These are phyloP conservation scores for Selene dorsalis DNA, from an alignment of 2,797 vertebrate genomes.

Conservation along the genomic window DNA sequence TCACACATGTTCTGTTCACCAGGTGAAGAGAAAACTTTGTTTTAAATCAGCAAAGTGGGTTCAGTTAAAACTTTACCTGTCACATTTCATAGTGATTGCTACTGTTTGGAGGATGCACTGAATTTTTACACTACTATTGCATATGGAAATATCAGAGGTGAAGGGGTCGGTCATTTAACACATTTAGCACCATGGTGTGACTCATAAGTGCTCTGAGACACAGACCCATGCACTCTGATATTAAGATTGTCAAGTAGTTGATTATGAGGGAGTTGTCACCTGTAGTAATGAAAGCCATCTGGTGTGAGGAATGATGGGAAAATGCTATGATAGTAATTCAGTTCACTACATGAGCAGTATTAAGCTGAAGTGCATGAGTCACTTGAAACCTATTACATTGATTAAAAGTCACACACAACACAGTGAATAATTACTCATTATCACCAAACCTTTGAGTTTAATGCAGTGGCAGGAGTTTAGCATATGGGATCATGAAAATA, in stretches of 20 bases:
- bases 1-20: neutral
- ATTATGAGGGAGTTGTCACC: slow-evolving; percentile 33
- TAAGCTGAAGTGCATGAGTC: slow-evolving; percentile 29
- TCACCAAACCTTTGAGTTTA: neutral
- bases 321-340: slow-evolving; percentile 36
- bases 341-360: slow-evolving; percentile 25
- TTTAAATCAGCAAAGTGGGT: no score
- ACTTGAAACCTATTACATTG: slow-evolving; percentile 20
- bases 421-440: neutral
- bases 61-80: no score
- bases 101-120: no score
- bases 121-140: neutral
- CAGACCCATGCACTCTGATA: neutral
- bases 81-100: no score
- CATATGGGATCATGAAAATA: no score
- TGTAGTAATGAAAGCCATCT: slow-evolving; percentile 27
- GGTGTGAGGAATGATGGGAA: slow-evolving; percentile 38
- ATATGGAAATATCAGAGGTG: neutral
- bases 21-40: neutral
- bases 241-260: slow-evolving; percentile 13
- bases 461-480: neutral
- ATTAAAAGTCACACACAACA: slow-evolving; percentile 17
- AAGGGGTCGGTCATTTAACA: neutral
- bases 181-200: neutral
- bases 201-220: neutral